Base-by-base conservation (phyloP, 2,797 vertebrate genomes). In the Brachyrhaphis roseni region DNA sequence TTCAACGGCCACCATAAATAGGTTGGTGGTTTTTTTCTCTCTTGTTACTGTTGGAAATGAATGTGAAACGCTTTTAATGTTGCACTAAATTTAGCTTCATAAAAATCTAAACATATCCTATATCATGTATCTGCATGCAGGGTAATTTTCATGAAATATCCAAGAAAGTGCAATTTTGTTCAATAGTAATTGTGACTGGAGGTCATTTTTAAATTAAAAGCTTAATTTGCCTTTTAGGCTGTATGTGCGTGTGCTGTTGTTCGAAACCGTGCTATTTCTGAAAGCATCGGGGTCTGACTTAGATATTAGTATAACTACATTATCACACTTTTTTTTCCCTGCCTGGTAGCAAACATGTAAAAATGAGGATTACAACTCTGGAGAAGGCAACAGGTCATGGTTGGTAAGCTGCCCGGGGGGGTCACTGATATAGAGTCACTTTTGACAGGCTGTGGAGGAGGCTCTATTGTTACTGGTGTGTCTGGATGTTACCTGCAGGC, bases 361-460 rank as follows among this genome's bases (percentile, higher is more conserved):
- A 95, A 93, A 92, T 89, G 89, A 93, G 91, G 94, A 95, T 94
- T 96, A 94, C 90, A 94, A 95, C 91, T 93, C 90, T 89, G 91
- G 91, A 91, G 93, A 94, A 93, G 90, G 95, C 95, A 96, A 96
- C 95, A 95, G 95, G 95, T 96, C 94, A 95, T 95, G 95, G 93
- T 94, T 92, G 92, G 92, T 96, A 95, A 95, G 94, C 93, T 95
- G 94, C 94, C 94, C 87, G 92, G 87, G 93, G 93, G 94, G 94
- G 94, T 94, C 94, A 95, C 92, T 94, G 94, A 95, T 94, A 94
- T 94, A 95, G 91, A 93, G 94, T 93, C 93, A 93, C 93, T 93
- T 93, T 94, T 96, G 96, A 96, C 95, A 96, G 94, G 93, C 91
- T 94, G 94, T 94, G 95, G 96, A 95, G 95, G 95, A 96, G 96